phyloP scores from a whole-genome alignment of 1,140 invertebrate genomes.

The Hylaeus anthracinus region DNA sequence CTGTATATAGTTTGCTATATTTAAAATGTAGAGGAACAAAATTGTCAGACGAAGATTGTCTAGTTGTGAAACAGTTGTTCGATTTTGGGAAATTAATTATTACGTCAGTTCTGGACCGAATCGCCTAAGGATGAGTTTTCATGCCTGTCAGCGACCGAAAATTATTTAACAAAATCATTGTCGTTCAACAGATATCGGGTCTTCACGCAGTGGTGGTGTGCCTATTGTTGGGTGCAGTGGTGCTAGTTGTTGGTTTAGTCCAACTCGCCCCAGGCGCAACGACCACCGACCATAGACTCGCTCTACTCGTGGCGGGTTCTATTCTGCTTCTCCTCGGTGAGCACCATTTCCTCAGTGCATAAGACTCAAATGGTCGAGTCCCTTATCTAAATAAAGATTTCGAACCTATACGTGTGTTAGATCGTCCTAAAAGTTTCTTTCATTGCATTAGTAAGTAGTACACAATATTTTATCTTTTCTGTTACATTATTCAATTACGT shows the following conservation, averaged over 20 bases:
- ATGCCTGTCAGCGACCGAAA: background rate
- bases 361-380: background rate
- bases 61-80: background rate
- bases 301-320: slow-evolving; percentile 85
- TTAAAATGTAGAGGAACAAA: no score
- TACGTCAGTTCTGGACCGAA: background rate
- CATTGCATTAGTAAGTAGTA: no score
- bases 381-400: no score
- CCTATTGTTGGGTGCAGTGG: slow-evolving; percentile 87
- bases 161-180: slow-evolving; percentile 39
- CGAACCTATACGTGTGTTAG: no score
- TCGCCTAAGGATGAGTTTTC: background rate
- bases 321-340: slow-evolving; percentile 79
- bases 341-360: background rate
- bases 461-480: no score
- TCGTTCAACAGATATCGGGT: slow-evolving; percentile 83
- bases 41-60: no score
- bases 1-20: no score
- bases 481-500: no score
- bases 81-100: background rate
- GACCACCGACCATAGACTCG: slow-evolving; percentile 87
- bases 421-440: no score
- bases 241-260: slow-evolving; percentile 90
- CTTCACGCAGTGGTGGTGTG: slow-evolving; percentile 89
- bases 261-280: slow-evolving; percentile 90